Percentiles rank a stretch among this genome's conserved stretches.
Evolutionary conservation across 2,113 vertebrate genomes (phyloP).

Genomic region (Mobula birostris): DNA sequence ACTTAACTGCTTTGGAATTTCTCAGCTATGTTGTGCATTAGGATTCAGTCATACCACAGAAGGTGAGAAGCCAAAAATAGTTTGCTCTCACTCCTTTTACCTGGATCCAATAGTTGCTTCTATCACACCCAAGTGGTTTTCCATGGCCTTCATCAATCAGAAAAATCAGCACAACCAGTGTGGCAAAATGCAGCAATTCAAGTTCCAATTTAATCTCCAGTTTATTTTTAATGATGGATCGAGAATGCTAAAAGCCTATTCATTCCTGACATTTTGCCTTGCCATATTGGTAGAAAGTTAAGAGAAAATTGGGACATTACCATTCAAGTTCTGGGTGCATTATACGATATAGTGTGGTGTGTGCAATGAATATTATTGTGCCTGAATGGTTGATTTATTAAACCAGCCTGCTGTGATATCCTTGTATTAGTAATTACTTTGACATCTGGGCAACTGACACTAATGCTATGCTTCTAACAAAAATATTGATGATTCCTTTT

Average conservation of each 20-base stretch:
- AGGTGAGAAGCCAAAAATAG: constrained; percentile 5
- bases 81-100: background rate
- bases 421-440: background rate
- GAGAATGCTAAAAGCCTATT: background rate
- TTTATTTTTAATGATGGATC: background rate
- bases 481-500: too few species aligned
- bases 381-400: background rate
- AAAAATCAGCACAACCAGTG: background rate
- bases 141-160: background rate
- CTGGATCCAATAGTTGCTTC: background rate
- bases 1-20: background rate
- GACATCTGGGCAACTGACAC: background rate
- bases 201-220: too few species aligned
- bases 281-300: background rate
- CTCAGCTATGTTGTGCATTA: background rate
- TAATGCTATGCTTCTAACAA: background rate
- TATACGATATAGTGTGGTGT: too few species aligned
- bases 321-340: background rate
- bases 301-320: background rate
- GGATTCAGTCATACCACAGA: background rate
- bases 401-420: background rate
- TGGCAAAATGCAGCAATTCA: background rate
- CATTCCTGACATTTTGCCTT: background rate
- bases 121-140: background rate
- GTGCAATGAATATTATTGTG: background rate